phyloP scores from a whole-genome alignment of 2,888 invertebrate species.

The Zootermopsis nevadensis region DNA sequence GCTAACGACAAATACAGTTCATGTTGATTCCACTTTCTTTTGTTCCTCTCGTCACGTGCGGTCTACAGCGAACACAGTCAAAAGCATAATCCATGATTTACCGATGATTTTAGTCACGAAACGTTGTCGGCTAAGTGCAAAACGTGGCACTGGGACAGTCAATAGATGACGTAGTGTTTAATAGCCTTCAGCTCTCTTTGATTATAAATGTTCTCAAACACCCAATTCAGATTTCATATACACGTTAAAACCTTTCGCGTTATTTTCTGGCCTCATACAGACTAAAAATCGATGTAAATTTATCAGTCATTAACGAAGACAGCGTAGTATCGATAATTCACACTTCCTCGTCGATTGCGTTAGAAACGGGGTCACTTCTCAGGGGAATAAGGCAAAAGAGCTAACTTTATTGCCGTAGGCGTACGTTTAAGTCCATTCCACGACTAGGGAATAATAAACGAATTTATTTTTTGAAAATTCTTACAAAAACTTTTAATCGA shows the following conservation, averaged over 20 bases:
- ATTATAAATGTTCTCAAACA: not conserved
- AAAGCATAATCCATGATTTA: not conserved
- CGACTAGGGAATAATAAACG: not conserved
- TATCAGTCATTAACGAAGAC: not conserved
- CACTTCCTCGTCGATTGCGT: not conserved
- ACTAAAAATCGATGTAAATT: not conserved
- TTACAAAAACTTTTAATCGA: too few relatives aligned
- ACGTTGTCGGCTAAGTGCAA: not conserved
- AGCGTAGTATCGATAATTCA: not conserved
- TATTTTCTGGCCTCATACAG: not conserved
- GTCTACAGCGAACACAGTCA: not conserved
- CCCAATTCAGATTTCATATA: not conserved
- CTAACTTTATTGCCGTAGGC: not conserved
- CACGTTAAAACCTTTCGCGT: not conserved
- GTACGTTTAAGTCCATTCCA: not conserved
- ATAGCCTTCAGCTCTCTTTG: not conserved
- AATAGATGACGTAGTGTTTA: not conserved
- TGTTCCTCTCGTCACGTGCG: not conserved
- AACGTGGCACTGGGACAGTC: not conserved
- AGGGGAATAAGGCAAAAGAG: not conserved
- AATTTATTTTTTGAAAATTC: too few relatives aligned
- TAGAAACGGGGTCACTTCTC: not conserved
- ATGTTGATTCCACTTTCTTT: not conserved
- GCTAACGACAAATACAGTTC: not conserved
- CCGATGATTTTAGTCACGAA: conserved; percentile 10